Evolutionary conservation across 2,113 vertebrate species (phyloP).

Genomic region (Rallus limicola): DNA sequence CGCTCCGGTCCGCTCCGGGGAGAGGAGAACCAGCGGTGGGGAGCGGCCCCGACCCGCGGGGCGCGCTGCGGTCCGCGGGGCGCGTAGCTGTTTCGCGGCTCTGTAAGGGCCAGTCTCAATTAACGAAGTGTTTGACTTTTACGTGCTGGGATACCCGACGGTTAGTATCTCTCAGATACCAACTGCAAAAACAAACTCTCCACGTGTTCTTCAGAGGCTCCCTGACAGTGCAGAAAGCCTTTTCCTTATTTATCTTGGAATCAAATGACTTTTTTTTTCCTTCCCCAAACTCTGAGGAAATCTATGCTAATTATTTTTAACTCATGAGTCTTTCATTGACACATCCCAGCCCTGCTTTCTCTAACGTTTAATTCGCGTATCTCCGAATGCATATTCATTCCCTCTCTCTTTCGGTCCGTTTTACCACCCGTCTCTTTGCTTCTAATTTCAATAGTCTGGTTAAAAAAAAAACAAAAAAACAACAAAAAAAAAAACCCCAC

Average conservation of each 20-base stretch:
- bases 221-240: slow-evolving; percentile 48
- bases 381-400: slow-evolving; percentile 20
- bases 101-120: background rate
- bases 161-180: slow-evolving; percentile 1
- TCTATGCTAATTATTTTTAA: slow-evolving; percentile 62
- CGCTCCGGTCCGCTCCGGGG: background rate
- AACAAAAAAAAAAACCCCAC: slow-evolving; percentile 9
- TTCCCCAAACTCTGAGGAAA: background rate
- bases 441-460: slow-evolving; percentile 75
- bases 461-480: background rate
- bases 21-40: background rate
- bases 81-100: background rate
- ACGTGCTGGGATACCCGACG: background rate
- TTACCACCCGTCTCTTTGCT: slow-evolving; percentile 68
- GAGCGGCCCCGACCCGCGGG: background rate
- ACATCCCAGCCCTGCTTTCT: background rate
- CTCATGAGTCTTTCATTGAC: background rate
- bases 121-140: background rate
- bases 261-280: background rate
- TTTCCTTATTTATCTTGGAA: slow-evolving; percentile 67
- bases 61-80: background rate
- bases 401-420: background rate
- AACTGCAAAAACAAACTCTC: background rate
- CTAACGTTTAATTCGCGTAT: background rate
- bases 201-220: slow-evolving; percentile 1